Evolutionary conservation across 2,113 vertebrate species (phyloP), one percentile per base, ranked within the genome.

Genomic region (Pygoscelis adeliae): DNA sequence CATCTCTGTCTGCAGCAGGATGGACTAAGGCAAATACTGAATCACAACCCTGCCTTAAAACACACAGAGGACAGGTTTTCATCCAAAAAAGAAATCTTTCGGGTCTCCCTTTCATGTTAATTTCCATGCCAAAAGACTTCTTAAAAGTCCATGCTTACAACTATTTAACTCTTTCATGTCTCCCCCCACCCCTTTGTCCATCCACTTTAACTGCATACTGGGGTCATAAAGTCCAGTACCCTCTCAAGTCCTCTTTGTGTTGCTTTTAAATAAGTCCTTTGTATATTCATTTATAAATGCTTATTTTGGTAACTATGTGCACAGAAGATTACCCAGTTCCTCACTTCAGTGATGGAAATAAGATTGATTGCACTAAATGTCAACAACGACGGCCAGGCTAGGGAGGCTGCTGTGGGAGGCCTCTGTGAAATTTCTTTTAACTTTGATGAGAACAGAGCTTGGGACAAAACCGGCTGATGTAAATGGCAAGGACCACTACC

Each of bases 271-370:
- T 82, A 87, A 89, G 83, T 70, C 40, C 62, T 91, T 93, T 96
- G 84, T 97, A 85, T 61, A 76, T 85, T 85, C 78, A 93, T 80
- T 76, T 83, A 72, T 34, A 95, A 95, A 91, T 67, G 79, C 95
- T 97, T 88, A 91, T 94, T 96, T 96, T 94, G 89, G 83, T 93
- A 93, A 70, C 81, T 77, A 26, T 91, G 58, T 91, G 87, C 93
- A 69, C 78, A 89, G 52, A 96, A 93, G 92, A 81, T 96, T 82
- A 80, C 46, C 56, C 87, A 3, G 73, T 70, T 96, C 89, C 87
- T 95, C 50, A 55, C 66, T 94, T 91, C 55, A 90, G 30, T 80
- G 70, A 62, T 66, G 46, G 89, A 95, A 97, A 77, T 38, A 91
- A 94, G 93, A 95, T 91, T 87, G 87, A 93, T 95, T 90, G 62